These are phyloP conservation scores for Petrolisthes cinctipes DNA, from an alignment of 2,888 invertebrate species.

Conservation along the genomic window DNA sequence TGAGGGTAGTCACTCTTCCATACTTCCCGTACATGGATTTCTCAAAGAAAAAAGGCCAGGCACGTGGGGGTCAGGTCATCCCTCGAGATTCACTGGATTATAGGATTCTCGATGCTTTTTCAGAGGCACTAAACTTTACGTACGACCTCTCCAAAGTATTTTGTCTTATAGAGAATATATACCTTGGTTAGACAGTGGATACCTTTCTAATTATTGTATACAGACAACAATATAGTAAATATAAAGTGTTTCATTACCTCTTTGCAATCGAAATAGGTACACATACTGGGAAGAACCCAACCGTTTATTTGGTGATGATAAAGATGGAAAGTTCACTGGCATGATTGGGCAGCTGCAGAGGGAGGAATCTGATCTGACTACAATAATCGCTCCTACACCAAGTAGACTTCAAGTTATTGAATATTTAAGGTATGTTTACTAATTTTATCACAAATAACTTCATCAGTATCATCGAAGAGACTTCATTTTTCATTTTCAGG, in stretches of 20 bases:
- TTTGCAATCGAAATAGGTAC: background rate
- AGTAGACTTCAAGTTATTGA: slow-evolving; percentile 10
- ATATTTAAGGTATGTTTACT: background rate
- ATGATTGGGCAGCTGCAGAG: slow-evolving; percentile 38
- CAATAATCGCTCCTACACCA: slow-evolving; percentile 13
- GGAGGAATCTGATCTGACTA: slow-evolving; percentile 24
- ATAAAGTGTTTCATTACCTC: too few species aligned
- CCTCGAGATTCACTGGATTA: slow-evolving; percentile 4
- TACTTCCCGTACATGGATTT: slow-evolving; percentile 35
- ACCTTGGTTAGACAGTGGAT: too few species aligned
- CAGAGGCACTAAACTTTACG: slow-evolving; percentile 8
- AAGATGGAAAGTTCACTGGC: slow-evolving; percentile 26
- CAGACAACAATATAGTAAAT: too few species aligned
- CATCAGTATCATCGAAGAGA: too few species aligned
- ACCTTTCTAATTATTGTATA: too few species aligned
- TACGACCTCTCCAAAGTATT: background rate
- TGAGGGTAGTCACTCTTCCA: slow-evolving; percentile 4
- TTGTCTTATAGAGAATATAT: too few species aligned
- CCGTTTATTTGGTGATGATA: background rate
- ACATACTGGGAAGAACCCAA: slow-evolving; percentile 5
- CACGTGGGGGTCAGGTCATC: background rate
- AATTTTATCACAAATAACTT: too few species aligned
- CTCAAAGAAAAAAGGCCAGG: background rate
- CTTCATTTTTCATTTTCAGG: too few species aligned
- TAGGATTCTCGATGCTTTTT: background rate